Evolutionary conservation across 2,888 invertebrate genomes (phyloP), one percentile per base, ranked within the genome.

Genomic region (Pandemis corylana): DNA sequence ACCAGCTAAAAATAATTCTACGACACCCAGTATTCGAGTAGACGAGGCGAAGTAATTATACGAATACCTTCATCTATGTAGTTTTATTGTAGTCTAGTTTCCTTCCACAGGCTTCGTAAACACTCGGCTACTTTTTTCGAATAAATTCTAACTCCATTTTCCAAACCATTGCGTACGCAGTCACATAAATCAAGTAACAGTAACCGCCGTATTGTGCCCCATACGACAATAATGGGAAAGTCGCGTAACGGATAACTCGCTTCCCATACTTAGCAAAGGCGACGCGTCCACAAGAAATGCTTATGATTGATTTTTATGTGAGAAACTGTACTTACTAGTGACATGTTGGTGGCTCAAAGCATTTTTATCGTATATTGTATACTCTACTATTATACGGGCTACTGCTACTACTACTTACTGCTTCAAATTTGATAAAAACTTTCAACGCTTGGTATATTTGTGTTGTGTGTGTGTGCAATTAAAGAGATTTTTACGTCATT

Each of bases 211-310:
- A 74, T 74, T 74, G 70, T 73, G 63, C 51, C 67, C 44, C 61
- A 44, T 44, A 15, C 65, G 51, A 74, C 74, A 74, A 74, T 74
- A 5, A 51, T 70, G 70, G 65, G 70, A 70, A 74, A 62, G 46
- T n/a, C 68, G 61, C 46, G 64, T 51, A 69, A 70, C 66, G 74
- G 69, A 66, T 53, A 67, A 53, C 64, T 69, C 42, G 44, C 65
- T 74, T 74, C 74, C 51, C 74, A 74, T 74, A 64, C 68, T 41
- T 10, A 49, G 10, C 20, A 0, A 10, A 69, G 36, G 15, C 66
- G 20, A 68, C 28, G 46, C n/a, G 49, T 42, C 67, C 3, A 53
- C 13, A 59, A 67, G n/a, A 65, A 65, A 15, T 15, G 10, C 49
- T 5, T 42, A 42, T 64, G 64, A 64, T 65, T 65, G 15, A 65